These are phyloP conservation scores for Melitaea athalia DNA, from an alignment of 2,888 invertebrate species.

Conservation along the genomic window DNA sequence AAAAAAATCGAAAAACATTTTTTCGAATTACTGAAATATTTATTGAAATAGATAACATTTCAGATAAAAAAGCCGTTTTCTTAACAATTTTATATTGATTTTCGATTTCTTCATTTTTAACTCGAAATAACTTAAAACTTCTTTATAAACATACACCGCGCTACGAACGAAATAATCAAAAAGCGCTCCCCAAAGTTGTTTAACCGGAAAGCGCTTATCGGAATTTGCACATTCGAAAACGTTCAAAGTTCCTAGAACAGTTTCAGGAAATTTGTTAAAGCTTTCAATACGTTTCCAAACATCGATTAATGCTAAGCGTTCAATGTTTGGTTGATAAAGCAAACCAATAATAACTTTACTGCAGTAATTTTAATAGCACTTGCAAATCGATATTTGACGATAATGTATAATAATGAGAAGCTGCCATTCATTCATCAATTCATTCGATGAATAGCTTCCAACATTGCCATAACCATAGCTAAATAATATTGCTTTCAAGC, in stretches of 20 bases:
- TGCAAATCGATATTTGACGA: neutral
- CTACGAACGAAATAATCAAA: neutral
- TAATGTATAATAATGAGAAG: too few relatives aligned
- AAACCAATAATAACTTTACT: too few relatives aligned
- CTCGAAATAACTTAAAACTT: neutral
- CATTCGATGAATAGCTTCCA: too few relatives aligned
- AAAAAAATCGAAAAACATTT: too few relatives aligned
- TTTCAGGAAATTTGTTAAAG: conserved; percentile 1
- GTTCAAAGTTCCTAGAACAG: conserved; percentile 3
- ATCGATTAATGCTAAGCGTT: neutral
- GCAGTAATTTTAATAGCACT: neutral
- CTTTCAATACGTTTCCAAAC: neutral
- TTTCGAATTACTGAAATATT: too few relatives aligned
- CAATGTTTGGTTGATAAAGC: neutral
- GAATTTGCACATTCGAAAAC: neutral
- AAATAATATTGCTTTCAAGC: too few relatives aligned
- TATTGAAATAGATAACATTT: too few relatives aligned
- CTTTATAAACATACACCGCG: neutral
- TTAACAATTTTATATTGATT: too few relatives aligned
- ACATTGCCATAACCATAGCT: too few relatives aligned
- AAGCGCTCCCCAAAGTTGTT: conserved; percentile 4
- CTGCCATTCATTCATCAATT: too few relatives aligned
- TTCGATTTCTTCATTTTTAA: neutral
- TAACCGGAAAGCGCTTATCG: neutral
- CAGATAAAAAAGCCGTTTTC: too few relatives aligned